phyloP scores from a whole-genome alignment of 2,888 invertebrate genomes.

The Eristalis intricaria region DNA sequence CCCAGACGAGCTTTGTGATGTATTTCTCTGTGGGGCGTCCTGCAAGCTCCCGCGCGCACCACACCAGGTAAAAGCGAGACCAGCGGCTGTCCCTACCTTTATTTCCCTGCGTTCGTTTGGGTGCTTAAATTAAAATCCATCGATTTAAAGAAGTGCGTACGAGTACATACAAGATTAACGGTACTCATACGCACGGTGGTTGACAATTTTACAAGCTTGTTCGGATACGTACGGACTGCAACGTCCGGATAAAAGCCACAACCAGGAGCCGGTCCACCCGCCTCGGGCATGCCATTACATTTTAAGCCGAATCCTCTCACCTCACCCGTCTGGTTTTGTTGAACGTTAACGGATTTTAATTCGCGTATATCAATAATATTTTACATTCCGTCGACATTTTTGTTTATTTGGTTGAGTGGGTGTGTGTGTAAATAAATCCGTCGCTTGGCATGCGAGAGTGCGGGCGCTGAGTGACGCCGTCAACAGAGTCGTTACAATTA shows the following conservation, averaged over 20 bases:
- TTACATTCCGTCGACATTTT: constrained; percentile 27
- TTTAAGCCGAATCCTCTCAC: neutral
- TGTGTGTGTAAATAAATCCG: constrained; percentile 46
- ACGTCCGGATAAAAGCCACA: neutral
- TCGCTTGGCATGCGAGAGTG: neutral
- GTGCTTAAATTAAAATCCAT: neutral
- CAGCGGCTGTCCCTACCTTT: neutral
- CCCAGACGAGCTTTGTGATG: neutral
- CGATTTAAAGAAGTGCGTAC: neutral
- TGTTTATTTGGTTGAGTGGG: constrained; percentile 30
- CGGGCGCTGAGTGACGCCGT: constrained; percentile 15
- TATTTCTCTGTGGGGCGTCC: neutral
- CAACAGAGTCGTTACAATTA: constrained; percentile 45
- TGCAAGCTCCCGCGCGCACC: neutral
- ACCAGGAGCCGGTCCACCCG: neutral
- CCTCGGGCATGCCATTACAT: neutral
- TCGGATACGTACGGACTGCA: neutral
- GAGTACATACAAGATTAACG: neutral
- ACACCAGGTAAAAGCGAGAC: neutral
- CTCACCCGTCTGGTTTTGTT: neutral
- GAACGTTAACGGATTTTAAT: constrained; percentile 28
- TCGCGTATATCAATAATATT: constrained; percentile 41
- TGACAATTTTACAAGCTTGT: neutral
- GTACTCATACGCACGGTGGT: neutral
- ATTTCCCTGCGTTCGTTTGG: neutral